Conservation (phyloP, 2,113 vertebrate species). For the Cyrtonyx montezumae region DNA sequence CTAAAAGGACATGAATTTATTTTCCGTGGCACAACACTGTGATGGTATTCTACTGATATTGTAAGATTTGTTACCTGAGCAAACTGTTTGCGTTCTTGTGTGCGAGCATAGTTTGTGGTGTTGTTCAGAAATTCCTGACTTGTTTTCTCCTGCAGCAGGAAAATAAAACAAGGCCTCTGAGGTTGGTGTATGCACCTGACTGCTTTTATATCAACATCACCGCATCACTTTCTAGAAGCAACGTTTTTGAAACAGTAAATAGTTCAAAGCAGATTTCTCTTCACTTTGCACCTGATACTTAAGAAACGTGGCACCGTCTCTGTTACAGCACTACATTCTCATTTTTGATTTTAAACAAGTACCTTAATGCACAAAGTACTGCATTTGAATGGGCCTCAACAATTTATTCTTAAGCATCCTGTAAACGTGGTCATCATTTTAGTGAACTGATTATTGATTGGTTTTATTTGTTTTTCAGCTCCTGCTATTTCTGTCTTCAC, state of each 20-base stretch:
- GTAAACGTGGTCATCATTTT: not conserved
- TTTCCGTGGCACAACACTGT: not conserved
- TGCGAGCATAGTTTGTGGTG: not conserved
- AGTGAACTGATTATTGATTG: not conserved
- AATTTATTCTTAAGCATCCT: not conserved
- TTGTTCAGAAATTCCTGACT: not conserved
- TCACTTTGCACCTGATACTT: not conserved
- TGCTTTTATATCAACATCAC: not conserved
- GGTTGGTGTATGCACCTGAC: not conserved
- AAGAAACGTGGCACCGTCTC: not conserved
- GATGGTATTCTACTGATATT: not conserved
- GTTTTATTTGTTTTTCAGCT: slow-evolving; percentile 76
- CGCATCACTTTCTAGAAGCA: not conserved
- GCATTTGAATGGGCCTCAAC: not conserved
- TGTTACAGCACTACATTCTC: not conserved
- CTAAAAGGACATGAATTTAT: not conserved
- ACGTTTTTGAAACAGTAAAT: not conserved
- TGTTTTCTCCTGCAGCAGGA: not conserved
- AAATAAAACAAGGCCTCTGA: not conserved
- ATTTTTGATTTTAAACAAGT: not conserved
- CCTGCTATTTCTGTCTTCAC: slow-evolving; percentile 94
- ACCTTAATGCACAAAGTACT: not conserved
- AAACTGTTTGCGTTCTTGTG: not conserved
- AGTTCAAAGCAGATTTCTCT: not conserved
- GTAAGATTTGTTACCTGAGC: not conserved